Conservation (phyloP, 2,888 invertebrate genomes). For the Melanostoma mellinum region DNA sequence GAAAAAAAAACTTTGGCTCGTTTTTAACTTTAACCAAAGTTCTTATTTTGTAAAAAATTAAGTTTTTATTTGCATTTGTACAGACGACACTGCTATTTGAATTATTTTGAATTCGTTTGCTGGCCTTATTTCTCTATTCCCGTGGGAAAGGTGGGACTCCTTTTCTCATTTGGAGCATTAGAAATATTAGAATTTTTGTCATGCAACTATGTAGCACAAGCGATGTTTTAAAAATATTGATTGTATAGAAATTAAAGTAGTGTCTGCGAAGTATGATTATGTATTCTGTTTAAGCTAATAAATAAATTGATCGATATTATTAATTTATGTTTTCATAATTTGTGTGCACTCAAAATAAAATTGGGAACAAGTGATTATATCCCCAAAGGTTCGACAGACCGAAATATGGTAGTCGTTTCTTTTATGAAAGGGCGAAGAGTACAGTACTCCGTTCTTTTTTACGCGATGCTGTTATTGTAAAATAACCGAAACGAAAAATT, state of each 20-base stretch:
- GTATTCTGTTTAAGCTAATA: conserved; percentile 15
- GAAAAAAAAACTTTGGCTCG: conserved; percentile 8
- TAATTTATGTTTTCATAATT: not conserved
- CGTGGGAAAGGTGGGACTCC: not conserved
- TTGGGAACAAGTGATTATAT: too few relatives aligned
- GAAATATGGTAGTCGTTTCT: too few relatives aligned
- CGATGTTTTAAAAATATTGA: conserved; percentile 10
- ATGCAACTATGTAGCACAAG: conserved; percentile 9
- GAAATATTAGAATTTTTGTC: conserved; percentile 9
- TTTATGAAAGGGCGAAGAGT: too few relatives aligned
- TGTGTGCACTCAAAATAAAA: not conserved
- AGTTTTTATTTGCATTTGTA: conserved; percentile 65
- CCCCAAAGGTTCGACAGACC: too few relatives aligned
- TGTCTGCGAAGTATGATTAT: conserved; percentile 1
- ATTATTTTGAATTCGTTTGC: conserved; percentile 15
- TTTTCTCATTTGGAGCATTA: not conserved
- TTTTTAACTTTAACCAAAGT: conserved; percentile 2
- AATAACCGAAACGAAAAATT: too few relatives aligned
- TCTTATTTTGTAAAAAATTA: conserved; percentile 30
- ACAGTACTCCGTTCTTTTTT: too few relatives aligned
- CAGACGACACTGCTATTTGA: conserved; percentile 32
- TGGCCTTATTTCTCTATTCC: conserved; percentile 19
- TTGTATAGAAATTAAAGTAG: not conserved
- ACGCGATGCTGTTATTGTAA: too few relatives aligned
- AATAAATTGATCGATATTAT: conserved; percentile 1